Percentiles rank a stretch among this genome's conserved stretches.
These are phyloP conservation scores for Diacarnus erythraeanus DNA, from an alignment of 37 sponge, comb jelly and placozoan species.

Conservation along the genomic window DNA sequence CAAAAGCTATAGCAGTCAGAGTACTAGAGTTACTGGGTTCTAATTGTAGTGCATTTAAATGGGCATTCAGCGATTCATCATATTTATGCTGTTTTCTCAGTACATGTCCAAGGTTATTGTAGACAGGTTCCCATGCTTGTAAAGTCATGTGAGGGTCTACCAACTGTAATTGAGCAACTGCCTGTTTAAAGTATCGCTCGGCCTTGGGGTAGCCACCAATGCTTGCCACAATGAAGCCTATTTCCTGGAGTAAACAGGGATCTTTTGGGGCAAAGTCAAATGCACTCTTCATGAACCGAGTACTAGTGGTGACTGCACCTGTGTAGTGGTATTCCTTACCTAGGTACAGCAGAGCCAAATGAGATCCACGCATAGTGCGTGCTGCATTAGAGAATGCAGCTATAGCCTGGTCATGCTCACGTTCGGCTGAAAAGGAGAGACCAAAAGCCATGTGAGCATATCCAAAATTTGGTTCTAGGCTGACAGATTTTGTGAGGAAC, in stretches of 20 bases:
- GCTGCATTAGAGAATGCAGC: slow-evolving; percentile 83
- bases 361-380: slow-evolving; percentile 71
- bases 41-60: slow-evolving; percentile 53
- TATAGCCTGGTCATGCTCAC: slow-evolving; percentile 85
- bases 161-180: slow-evolving; percentile 24
- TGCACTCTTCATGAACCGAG: slow-evolving; percentile 69
- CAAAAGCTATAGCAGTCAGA: slow-evolving; percentile 70
- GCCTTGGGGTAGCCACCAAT: slow-evolving; percentile 39
- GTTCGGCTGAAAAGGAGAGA: slow-evolving; percentile 66
- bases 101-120: slow-evolving; percentile 83
- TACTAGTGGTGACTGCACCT: slow-evolving; percentile 41
- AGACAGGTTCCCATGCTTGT: slow-evolving; percentile 75
- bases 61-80: slow-evolving; percentile 49
- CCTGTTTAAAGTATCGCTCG: slow-evolving; percentile 53
- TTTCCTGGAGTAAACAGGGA: slow-evolving; percentile 71
- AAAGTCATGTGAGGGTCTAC: slow-evolving; percentile 51
- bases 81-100: slow-evolving; percentile 61
- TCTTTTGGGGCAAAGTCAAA: slow-evolving; percentile 50
- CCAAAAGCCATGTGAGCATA: slow-evolving; percentile 76
- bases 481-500: slow-evolving; percentile 69
- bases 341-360: slow-evolving; percentile 72
- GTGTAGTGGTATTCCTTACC: slow-evolving; percentile 80
- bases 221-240: slow-evolving; percentile 51
- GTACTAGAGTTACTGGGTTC: slow-evolving; percentile 57
- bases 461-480: slow-evolving; percentile 53